phyloP scores from a whole-genome alignment of 2,888 invertebrate species.

The Chalcosyrphus nemorum region DNA sequence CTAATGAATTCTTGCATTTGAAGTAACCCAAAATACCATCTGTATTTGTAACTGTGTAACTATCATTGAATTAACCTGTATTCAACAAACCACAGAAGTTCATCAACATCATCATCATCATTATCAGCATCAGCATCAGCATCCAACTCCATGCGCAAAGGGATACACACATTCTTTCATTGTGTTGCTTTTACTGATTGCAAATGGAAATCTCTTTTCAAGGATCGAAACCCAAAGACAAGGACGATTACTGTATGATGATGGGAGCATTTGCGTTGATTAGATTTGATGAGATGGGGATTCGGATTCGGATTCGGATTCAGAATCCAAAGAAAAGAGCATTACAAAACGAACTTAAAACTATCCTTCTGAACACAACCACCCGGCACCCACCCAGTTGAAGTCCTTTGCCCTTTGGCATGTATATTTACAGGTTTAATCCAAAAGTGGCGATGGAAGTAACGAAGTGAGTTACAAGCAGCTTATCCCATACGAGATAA shows the following conservation, averaged over 20 bases:
- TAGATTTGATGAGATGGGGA: constrained; percentile 39
- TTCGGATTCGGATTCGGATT: constrained; percentile 35
- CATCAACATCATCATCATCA: constrained; percentile 32
- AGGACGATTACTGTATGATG: constrained; percentile 28
- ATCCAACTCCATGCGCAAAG: background rate
- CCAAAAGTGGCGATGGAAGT: background rate
- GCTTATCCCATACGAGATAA: constrained; percentile 58
- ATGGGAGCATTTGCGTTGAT: constrained; percentile 48
- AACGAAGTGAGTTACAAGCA: constrained; percentile 9
- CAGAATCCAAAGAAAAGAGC: constrained; percentile 43
- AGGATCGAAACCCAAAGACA: constrained; percentile 38
- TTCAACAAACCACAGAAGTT: constrained; percentile 43
- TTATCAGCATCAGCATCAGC: background rate
- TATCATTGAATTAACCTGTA: constrained; percentile 52
- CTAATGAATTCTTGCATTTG: constrained; percentile 1
- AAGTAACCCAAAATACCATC: constrained; percentile 6
- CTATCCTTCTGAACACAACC: constrained; percentile 3
- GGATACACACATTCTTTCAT: background rate
- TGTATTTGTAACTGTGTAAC: constrained; percentile 38
- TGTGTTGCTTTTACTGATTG: background rate
- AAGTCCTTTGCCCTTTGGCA: constrained; percentile 26
- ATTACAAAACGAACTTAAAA: constrained; percentile 52
- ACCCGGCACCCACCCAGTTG: background rate
- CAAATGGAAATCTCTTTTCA: constrained; percentile 38
- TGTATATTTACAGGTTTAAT: constrained; percentile 34